Conservation (phyloP, 2,888 invertebrate species). For the Pegoplata infirma region DNA sequence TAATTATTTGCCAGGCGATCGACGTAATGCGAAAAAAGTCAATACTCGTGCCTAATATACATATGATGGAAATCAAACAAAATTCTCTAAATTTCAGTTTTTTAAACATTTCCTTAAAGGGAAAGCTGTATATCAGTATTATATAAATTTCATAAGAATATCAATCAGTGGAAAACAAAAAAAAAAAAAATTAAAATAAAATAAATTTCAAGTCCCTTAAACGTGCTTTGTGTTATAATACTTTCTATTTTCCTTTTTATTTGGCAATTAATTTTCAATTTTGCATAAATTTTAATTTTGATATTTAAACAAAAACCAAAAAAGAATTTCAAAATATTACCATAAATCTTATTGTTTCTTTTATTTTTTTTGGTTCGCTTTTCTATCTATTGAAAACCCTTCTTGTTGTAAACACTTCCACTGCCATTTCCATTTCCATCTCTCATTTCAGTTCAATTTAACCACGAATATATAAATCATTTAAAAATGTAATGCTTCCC, state of each 20-base stretch:
- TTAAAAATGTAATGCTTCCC: conserved; percentile 70
- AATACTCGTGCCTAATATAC: too few relatives aligned
- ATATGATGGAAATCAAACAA: too few relatives aligned
- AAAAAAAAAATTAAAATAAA: too few relatives aligned
- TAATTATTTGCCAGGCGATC: too few relatives aligned
- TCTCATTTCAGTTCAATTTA: conserved; percentile 41
- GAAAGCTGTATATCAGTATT: too few relatives aligned
- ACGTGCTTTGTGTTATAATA: conserved; percentile 9
- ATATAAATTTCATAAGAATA: neutral
- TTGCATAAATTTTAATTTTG: conserved; percentile 40
- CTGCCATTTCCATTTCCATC: too few relatives aligned
- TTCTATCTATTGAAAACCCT: conserved; percentile 30
- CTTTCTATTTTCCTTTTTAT: conserved; percentile 1
- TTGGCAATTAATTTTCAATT: conserved; percentile 38
- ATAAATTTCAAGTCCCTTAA: neutral
- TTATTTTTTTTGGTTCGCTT: neutral
- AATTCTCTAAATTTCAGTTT: too few relatives aligned
- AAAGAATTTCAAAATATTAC: conserved; percentile 5
- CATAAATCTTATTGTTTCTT: neutral
- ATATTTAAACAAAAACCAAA: neutral
- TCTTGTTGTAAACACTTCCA: conserved; percentile 18
- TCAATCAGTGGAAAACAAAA: too few relatives aligned
- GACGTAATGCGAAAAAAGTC: too few relatives aligned
- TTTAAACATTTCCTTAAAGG: too few relatives aligned
- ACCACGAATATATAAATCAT: conserved; percentile 68